Evolutionary conservation across 2,888 invertebrate genomes (phyloP), one percentile per base, ranked within the genome.

Genomic region (Hofmannophila pseudospretella): DNA sequence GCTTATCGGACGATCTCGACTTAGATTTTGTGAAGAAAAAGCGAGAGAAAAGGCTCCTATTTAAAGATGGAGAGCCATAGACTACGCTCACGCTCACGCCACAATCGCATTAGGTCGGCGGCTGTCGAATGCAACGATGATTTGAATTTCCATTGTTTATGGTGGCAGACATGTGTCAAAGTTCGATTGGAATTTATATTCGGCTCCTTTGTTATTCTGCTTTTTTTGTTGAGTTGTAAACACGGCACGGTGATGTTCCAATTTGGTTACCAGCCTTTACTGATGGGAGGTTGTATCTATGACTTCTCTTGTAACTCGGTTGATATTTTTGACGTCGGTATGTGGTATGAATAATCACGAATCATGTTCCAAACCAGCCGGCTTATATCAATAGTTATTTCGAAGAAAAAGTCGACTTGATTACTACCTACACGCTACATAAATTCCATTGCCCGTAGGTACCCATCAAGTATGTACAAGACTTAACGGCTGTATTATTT

Each of bases 141-240:
- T 86, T 86, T 79, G 86, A 81, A 79, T 84, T 82, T 80, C 78
- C 76, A 85, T 86, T 86, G 86, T 86, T 85, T 86, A 82, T 86
- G 84, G 86, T 85, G 86, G 86, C 86, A 86, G 86, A 84, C 86
- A 85, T 86, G 84, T 85, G 86, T 86, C 86, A 85, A 84, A 85
- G 85, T 85, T 86, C 86, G 84, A 85, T 81, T 78, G 80, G 86
- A 84, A 86, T 84, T 85, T 78, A 78, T 82, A 85, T 84, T 86
- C 86, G 86, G 86, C 82, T 78, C 67, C 81, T 85, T 86, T 86
- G 86, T 85, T 81, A 75, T 76, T 68, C 53, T 64, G 62, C 67
- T 65, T 75, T 74, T 84, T 85, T 81, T 81, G 75, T 79, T 70
- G 78, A 80, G 79, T 82, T 86, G 86, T 86, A 86, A 86, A 86